Conservation (phyloP, 2,888 invertebrate species). For the Drosophila neonasuta region DNA sequence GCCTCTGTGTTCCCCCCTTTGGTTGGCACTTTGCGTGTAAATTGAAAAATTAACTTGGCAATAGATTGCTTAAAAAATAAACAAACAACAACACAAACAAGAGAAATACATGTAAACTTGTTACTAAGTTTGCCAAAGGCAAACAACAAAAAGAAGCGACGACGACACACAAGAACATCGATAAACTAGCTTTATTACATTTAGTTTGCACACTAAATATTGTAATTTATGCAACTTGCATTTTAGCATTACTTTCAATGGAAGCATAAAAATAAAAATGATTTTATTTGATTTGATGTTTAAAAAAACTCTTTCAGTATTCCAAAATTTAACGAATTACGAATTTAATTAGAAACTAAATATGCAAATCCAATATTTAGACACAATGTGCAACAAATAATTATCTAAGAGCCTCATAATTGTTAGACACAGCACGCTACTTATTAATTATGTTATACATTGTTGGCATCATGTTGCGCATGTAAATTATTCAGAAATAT, state of each 20-base stretch:
- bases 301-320: no score
- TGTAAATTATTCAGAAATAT: no score
- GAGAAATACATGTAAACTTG: not conserved
- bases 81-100: constrained; percentile 1
- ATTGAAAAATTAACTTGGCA: constrained; percentile 53
- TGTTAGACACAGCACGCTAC: no score
- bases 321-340: no score
- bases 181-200: constrained; percentile 24
- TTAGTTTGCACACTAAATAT: constrained; percentile 22
- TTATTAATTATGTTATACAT: no score
- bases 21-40: constrained; percentile 43
- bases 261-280: no score
- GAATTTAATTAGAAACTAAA: no score
- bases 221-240: constrained; percentile 18
- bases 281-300: no score
- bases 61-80: constrained; percentile 30
- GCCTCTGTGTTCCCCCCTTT: not conserved
- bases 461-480: no score
- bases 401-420: no score
- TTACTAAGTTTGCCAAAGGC: constrained; percentile 10
- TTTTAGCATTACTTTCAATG: not conserved
- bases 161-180: constrained; percentile 4
- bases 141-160: constrained; percentile 2
- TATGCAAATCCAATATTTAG: no score
- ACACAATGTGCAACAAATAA: no score